These are phyloP conservation scores for Leptodactylus fallax DNA, from an alignment of 2,797 vertebrate species.

Conservation along the genomic window DNA sequence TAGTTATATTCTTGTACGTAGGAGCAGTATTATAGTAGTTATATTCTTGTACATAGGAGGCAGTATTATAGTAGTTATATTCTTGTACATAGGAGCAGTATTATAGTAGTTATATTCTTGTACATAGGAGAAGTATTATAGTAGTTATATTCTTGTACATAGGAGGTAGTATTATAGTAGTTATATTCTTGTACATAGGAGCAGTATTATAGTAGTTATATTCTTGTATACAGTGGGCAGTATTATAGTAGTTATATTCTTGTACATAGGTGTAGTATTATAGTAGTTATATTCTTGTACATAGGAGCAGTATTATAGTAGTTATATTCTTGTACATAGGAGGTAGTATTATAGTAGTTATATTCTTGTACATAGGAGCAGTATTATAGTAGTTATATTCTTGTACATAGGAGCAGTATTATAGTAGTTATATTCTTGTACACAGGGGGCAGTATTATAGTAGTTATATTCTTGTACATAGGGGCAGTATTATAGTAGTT, in stretches of 20 bases:
- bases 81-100: too few relatives aligned
- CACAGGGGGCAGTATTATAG: too few relatives aligned
- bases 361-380: neutral
- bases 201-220: neutral
- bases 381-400: neutral
- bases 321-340: neutral
- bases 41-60: too few relatives aligned
- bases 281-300: neutral
- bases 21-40: neutral
- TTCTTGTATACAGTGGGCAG: neutral
- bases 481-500: too few relatives aligned
- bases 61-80: too few relatives aligned
- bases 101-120: neutral
- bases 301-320: neutral
- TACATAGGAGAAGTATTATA: neutral
- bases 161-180: neutral
- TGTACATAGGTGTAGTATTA: too few relatives aligned
- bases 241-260: neutral
- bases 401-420: neutral
- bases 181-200: neutral
- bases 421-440: neutral
- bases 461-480: too few relatives aligned
- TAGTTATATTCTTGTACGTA: neutral
- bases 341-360: neutral
- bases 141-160: neutral